Evolutionary conservation across 2,113 vertebrate genomes (phyloP).

Genomic region (Pseudopipra pipra): DNA sequence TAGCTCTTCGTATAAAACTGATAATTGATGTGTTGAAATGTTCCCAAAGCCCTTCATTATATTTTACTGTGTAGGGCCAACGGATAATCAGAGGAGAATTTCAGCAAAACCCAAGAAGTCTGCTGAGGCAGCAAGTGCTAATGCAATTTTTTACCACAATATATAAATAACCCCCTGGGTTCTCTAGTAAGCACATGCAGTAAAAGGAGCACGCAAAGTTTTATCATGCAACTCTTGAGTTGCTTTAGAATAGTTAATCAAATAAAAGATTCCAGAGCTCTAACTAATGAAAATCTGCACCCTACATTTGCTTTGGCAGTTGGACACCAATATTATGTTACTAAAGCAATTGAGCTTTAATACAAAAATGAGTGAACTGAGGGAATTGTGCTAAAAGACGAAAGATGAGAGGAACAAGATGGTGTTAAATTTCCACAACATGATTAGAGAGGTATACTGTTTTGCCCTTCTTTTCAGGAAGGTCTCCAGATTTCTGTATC

Average conservation of each 20-base stretch:
- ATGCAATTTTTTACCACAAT: constrained; percentile 16
- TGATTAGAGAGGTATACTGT: not conserved
- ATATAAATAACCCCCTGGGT: not conserved
- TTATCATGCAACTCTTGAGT: not conserved
- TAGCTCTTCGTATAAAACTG: not conserved
- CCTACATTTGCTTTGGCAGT: constrained; percentile 40
- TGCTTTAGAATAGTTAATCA: not conserved
- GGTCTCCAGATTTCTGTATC: not conserved
- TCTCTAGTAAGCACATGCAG: not conserved
- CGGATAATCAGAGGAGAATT: constrained; percentile 19
- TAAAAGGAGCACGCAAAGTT: not conserved
- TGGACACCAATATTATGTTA: not conserved
- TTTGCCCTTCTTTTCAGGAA: not conserved
- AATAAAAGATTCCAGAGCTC: constrained; percentile 19
- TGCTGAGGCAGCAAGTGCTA: constrained; percentile 39
- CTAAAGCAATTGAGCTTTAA: not conserved
- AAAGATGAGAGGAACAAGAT: not conserved
- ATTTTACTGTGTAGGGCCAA: not conserved
- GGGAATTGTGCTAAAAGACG: not conserved
- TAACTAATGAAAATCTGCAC: not conserved
- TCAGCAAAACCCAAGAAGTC: constrained; percentile 11
- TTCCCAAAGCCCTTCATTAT: not conserved
- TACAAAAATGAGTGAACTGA: not conserved
- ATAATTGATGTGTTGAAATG: not conserved
- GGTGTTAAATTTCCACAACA: not conserved